Evolutionary conservation across 2,888 invertebrate species (phyloP), one percentile per base, ranked within the genome.

Genomic region (Pollenia angustigena): DNA sequence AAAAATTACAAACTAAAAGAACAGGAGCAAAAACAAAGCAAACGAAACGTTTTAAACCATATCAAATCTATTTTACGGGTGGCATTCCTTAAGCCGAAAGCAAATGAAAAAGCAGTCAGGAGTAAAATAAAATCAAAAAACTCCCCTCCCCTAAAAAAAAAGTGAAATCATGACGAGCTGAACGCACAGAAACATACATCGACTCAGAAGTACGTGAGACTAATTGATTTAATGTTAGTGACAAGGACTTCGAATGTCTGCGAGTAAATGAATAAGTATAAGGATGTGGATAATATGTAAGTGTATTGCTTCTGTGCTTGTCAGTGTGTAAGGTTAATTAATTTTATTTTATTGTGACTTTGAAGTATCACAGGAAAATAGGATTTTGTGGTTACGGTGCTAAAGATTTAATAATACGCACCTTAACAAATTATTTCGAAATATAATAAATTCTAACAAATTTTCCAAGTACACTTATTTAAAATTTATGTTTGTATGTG

Each of bases 311-410:
- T 64, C 16, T 18, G 16, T 68, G 42, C 44, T 54, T 69, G 76
- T 69, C 18, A 66, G 69, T 85, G 85, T 81, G 68, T 76, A 81
- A 85, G 85, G 85, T 83, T 86, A 88, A 87, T 88, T 88, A 87
- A 88, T 87, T 88, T 88, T 88, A 88, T 86, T 83, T 86, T 87
- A 84, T 81, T 87, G 85, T 78, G 87, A 84, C 81, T 54, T 84
- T 84, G 78, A 87, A 87, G 88, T 81, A 83, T 84, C 84, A 85
- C 74, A 76, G 66, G 64, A 78, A 86, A 84, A 88, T 81, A 66
- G 84, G 84, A 84, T 85, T 84, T 88, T 86, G 85, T 84, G 87
- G 87, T 83, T 80, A 81, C 81, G 72, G 64, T 80, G 82, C 71
- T 79, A 79, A 81, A 69, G 87, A 81, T 87, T 81, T 84, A 68